A percentile compares a stretch with the other conserved stretches of the same genome.
Conservation (phyloP, 2,113 vertebrate species). For the Xenopus laevis region DNA sequence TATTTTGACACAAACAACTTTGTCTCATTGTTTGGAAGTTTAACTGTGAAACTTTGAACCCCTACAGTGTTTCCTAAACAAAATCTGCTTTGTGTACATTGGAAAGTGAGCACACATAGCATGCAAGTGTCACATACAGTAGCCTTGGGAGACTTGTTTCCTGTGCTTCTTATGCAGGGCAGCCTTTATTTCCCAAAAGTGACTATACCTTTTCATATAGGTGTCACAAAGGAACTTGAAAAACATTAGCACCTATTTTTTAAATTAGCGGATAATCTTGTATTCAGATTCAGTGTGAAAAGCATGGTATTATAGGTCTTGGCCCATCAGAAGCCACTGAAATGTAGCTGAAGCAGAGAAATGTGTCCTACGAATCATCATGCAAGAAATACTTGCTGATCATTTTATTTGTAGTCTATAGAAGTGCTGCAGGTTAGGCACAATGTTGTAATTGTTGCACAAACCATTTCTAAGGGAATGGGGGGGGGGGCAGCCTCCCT, state of each 20-base stretch:
- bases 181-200: background rate
- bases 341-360: no score
- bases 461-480: no score
- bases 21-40: slow-evolving; percentile 16
- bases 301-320: no score
- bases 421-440: no score
- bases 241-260: background rate
- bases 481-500: no score
- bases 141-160: background rate
- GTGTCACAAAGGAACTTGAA: background rate
- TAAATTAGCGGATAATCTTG: no score
- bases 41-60: slow-evolving; percentile 9
- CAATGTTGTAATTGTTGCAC: no score
- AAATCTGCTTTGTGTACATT: slow-evolving; percentile 20
- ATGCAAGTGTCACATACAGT: slow-evolving; percentile 24
- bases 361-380: no score
- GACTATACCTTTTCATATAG: background rate
- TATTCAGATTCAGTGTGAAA: no score
- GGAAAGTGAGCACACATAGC: slow-evolving; percentile 23
- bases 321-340: no score
- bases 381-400: no score
- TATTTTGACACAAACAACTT: background rate
- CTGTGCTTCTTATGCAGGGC: background rate
- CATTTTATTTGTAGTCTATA: no score
- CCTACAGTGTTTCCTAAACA: slow-evolving; percentile 16